Conservation (phyloP, 2,113 vertebrate species). For the Apteryx mantelli region DNA sequence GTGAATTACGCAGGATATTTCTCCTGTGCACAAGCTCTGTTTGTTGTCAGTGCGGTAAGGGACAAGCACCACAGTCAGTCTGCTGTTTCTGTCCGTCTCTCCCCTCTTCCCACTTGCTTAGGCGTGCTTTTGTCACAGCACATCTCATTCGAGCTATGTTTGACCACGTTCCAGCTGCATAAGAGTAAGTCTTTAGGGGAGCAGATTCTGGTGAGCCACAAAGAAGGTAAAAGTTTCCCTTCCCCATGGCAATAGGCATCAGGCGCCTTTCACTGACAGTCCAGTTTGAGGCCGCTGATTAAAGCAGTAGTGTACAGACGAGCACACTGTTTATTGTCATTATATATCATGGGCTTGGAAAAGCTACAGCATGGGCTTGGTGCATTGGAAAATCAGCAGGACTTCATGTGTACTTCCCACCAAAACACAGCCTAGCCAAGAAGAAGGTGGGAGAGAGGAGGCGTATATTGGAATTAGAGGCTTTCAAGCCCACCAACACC, state of each 20-base stretch:
- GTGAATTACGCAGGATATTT: rapidly evolving
- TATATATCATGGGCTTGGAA: not conserved
- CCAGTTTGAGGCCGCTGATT: not conserved
- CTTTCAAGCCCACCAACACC: not conserved
- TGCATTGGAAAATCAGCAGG: not conserved
- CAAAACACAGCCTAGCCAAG: not conserved
- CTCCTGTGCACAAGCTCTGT: not conserved
- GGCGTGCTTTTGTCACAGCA: not conserved
- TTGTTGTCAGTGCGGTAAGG: not conserved
- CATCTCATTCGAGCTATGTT: not conserved
- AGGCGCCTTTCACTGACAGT: not conserved
- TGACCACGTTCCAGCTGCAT: not conserved
- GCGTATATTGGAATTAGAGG: not conserved
- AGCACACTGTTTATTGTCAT: not conserved
- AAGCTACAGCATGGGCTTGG: not conserved
- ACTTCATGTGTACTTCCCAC: not conserved
- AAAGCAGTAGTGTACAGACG: not conserved
- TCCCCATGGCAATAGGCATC: not conserved
- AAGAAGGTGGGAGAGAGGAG: not conserved
- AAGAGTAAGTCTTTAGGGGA: not conserved
- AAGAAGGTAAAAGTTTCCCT: slow-evolving; percentile 3
- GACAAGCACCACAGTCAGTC: not conserved
- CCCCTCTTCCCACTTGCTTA: not conserved
- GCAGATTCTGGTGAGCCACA: not conserved
- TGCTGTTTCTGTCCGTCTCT: rapidly evolving